A percentile compares a stretch with the other conserved stretches of the same genome.
Conservation (phyloP, 2,113 vertebrate species). For the Centropus bengalensis region DNA sequence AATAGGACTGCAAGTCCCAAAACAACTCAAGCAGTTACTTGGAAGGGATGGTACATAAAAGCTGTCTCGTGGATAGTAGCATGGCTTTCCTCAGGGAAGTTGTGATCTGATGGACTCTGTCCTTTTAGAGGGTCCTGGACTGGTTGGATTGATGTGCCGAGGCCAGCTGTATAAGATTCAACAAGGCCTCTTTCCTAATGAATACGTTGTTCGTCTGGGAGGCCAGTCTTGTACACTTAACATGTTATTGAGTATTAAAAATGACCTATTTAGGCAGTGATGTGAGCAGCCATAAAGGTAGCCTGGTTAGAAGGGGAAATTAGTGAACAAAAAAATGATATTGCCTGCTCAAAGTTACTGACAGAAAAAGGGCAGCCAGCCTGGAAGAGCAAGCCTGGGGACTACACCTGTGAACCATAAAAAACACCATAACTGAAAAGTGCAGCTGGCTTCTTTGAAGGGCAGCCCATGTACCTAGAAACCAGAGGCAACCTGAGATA, state of each 20-base stretch:
- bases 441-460: background rate
- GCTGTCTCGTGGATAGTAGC: background rate
- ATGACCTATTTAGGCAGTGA: background rate
- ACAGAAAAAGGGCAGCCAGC: background rate
- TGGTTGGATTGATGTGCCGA: too few relatives aligned
- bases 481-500: background rate
- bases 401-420: background rate
- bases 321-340: background rate
- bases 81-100: background rate
- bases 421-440: background rate
- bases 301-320: background rate
- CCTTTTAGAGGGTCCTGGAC: background rate
- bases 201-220: background rate
- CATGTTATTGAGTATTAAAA: background rate
- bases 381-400: accelerated
- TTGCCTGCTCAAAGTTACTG: background rate
- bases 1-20: background rate
- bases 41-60: background rate
- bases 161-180: too few relatives aligned
- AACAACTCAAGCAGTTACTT: background rate
- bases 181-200: background rate
- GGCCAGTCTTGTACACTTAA: background rate
- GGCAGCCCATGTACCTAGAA: background rate
- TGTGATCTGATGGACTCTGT: background rate
- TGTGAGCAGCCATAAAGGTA: background rate